Base-by-base conservation (phyloP, 2,113 vertebrate species). In the Polypterus senegalus region DNA sequence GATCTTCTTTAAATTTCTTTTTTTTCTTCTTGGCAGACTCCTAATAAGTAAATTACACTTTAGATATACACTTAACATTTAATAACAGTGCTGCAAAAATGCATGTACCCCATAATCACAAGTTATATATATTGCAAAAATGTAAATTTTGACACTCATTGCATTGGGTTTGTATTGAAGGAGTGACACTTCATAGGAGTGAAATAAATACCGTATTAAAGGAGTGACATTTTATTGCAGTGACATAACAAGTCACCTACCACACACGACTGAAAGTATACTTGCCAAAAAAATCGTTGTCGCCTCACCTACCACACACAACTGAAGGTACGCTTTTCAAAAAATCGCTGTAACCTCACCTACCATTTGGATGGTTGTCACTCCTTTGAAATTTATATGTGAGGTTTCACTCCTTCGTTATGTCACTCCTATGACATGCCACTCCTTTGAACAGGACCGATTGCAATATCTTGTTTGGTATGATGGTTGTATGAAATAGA, bases 21-120 rank as follows among this genome's bases (percentile, higher is more conserved):
- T 77, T 86, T 73, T 90, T 97, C 83, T 88, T 94, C 80, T 85
- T 91, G 64, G 76, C 72, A 64, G 79, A 80, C 62, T 89, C 87
- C 90, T 92, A 73, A 74, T 77, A 7, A 70, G 64, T 54, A 27
- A 27, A 27, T 27, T 27, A 27, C 27, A 27, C 27, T 27, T 57
- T 56, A 49, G 57, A 57, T 6, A 44, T 27, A 43, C 7, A 57
- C 56, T 11, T 44, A n/a, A 57, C 7, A 9, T 44, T 7, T 8
- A 43, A 5, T 45, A 11, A 44, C 3, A 43, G 3, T 43, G 3
- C 7, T 55, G 4, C 43, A 11, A 4, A 9, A 51, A 51, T 9
- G 9, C 6, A 51, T 9, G 9, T 6, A 9, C 2, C 6, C 2
- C 9, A 51, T 51, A 51, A 7, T 51, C 49, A 7, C 9, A 9